Base-by-base conservation (phyloP, 35 echinoderm and acorn worm genomes). In the Stichopus chloronotus region DNA sequence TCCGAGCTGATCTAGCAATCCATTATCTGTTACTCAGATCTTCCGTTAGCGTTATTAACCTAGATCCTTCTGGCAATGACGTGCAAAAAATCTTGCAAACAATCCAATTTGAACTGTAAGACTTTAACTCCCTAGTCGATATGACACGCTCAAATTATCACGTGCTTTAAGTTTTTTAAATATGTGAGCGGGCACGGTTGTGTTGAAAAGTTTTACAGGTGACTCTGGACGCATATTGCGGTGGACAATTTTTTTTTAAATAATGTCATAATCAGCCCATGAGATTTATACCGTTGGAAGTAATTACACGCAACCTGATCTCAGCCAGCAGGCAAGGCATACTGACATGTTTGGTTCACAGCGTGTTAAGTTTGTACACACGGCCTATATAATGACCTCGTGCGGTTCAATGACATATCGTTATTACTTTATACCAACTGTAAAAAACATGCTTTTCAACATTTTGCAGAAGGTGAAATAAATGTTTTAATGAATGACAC, bases 201-300 rank as follows among this genome's bases (percentile, higher is more conserved):
- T 85, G 55, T 57, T 17, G 1, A 85, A 85, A 85, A 85, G 16
- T 22, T 85, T 59, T 23, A n/a, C 9, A 23, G 55, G 53, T 85
- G 82, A 85, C n/a, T 85, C 52, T 14, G 10, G 9, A 58, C 55
- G 55, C 82, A 74, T 55, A 58, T 85, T 8, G n/a, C 17, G 80
- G 80, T 83, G 52, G 80, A 43, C 52, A 83, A 10, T 83, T 83
- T 85, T 14, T 23, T 85, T 58, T 83, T 12, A 85, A 85, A 85
- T 85, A 58, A 85, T 85, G 82, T 85, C 82, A 85, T 58, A 85
- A 85, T 85, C 58, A 85, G 14, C 82, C 55, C 82, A 85, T 85
- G 82, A 85, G 82, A 85, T 85, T 85, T 19, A 58, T 83, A 74
- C 69, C 69, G 55, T 85, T 58, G 16, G 24, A 85, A 85, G 52